phyloP scores from a whole-genome alignment of 2,888 invertebrate genomes.

The Periphyllus acericola region DNA sequence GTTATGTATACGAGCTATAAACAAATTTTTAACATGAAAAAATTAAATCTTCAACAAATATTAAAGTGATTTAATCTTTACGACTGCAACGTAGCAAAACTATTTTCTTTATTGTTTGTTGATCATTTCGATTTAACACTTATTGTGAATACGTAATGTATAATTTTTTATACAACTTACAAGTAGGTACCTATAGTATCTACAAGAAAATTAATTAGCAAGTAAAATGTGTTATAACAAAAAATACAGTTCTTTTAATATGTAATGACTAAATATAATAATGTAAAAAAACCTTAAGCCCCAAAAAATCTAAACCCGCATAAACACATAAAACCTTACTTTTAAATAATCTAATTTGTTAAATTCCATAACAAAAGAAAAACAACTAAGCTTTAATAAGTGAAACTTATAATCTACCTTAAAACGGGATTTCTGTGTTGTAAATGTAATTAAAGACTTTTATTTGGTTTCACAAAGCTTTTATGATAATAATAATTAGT shows the following conservation, averaged over 20 bases:
- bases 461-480: slow-evolving; percentile 8
- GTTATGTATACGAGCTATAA: background rate
- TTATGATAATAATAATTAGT: background rate
- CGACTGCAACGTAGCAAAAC: background rate
- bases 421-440: background rate
- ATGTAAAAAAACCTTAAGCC: no score
- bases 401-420: background rate
- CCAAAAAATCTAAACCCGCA: no score
- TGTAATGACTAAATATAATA: no score
- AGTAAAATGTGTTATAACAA: no score
- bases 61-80: background rate
- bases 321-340: no score
- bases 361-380: background rate
- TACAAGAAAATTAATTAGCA: background rate
- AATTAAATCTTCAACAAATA: no score
- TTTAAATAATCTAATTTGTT: background rate
- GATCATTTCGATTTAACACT: background rate
- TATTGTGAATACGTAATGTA: background rate
- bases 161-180: background rate
- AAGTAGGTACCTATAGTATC: background rate
- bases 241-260: no score
- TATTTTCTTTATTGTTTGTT: background rate
- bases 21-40: background rate
- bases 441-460: background rate
- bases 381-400: background rate